Percentiles rank a stretch among this genome's conserved stretches.
phyloP scores from a whole-genome alignment of 64 coral and sea anemone genomes.

The Acropora tenuis region DNA sequence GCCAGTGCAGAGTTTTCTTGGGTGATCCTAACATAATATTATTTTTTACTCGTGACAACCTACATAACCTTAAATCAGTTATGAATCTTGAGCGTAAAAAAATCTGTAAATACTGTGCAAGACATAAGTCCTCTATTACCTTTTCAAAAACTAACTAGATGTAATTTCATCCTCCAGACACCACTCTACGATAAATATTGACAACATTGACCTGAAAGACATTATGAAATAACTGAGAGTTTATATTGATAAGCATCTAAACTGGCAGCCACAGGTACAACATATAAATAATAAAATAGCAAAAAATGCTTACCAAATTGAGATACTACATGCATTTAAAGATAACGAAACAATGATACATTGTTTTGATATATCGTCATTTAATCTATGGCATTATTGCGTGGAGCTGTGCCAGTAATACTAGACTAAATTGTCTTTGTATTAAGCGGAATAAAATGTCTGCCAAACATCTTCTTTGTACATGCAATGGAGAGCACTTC shows the following conservation, averaged over 20 bases:
- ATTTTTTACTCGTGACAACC: neutral
- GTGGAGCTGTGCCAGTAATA: neutral
- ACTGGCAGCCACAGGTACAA: slow-evolving; percentile 36
- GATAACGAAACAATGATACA: too few species aligned
- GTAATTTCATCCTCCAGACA: neutral
- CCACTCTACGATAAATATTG: too few species aligned
- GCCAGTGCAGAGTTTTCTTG: neutral
- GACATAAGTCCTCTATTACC: neutral
- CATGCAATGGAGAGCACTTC: neutral
- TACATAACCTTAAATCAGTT: neutral
- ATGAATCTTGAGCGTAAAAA: slow-evolving; percentile 1
- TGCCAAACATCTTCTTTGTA: neutral
- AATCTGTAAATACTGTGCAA: slow-evolving; percentile 15
- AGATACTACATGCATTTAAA: slow-evolving; percentile 12
- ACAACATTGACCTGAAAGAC: too few species aligned
- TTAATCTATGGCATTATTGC: neutral
- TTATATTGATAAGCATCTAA: slow-evolving; percentile 51
- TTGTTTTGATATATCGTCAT: too few species aligned
- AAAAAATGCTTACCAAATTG: slow-evolving; percentile 33
- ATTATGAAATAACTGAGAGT: neutral
- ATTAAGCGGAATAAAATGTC: neutral
- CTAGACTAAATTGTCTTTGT: neutral
- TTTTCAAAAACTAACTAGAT: slow-evolving; percentile 16
- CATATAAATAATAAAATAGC: slow-evolving; percentile 22
- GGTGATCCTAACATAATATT: neutral